Base-by-base conservation (phyloP, 1,140 invertebrate species). In the Metopolophium dirhodum region DNA sequence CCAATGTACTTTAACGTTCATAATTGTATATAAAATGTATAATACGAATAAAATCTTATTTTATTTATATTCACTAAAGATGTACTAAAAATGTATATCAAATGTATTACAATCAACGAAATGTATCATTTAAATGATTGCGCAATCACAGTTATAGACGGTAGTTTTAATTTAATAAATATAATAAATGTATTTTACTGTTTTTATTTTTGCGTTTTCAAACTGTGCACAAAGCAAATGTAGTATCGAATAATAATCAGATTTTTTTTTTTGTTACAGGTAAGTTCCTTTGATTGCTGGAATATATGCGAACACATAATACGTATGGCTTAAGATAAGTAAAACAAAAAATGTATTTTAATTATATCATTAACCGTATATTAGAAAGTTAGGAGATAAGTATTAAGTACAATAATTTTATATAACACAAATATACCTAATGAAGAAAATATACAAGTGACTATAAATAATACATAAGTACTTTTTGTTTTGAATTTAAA, bases 231-330 rank as follows among this genome's bases (percentile, higher is more conserved):
- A 20, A 37, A 82, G 6, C 0, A 37, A 35, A 0, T 77, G 14
- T 77, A 35, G 7, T 83, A 26, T 45, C 23, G n/a, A 87, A 30
- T 30, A 87, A 41, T 49, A 49, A 49, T 35, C 22, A 23, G 37
- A 49, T 49, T 20, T 49, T 30, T 49, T 87, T 35, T 87, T 88
- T 88, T 88, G 47, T 88, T 88, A 23, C 22, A 88, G 87, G 87
- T 88, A 54, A 88, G 87, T 88, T n/a, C 22, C n/a, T 54, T 54
- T 54, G 87, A 35, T 23, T 9, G 20, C 18, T 54, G 87, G 6
- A 41, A 23, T 45, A 35, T 23, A 35, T 88, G 20, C 22, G 51
- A 35, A 51, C 30, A 49, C 0, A 18, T 9, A n/a, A 88, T 49
- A 2, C n/a, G n/a, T 49, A 30, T 7, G 14, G 6, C 4, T 0